Evolutionary conservation across 2,888 invertebrate genomes (phyloP).

Genomic region (Cryptophagus acutangulus): DNA sequence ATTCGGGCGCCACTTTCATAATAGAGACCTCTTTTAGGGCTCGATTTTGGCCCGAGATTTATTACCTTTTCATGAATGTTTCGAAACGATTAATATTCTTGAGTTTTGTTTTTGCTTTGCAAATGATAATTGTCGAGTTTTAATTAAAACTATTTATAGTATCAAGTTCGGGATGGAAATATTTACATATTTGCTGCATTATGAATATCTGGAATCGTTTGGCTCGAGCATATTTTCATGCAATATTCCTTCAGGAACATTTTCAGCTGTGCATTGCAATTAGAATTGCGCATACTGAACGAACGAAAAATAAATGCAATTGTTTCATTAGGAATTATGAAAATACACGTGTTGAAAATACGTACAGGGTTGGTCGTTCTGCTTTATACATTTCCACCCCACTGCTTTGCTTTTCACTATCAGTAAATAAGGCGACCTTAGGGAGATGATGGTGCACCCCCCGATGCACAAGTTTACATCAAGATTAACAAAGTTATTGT

Average conservation of each 20-base stretch:
- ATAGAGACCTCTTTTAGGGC: no score
- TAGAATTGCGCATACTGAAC: no score
- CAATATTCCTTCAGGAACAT: not conserved
- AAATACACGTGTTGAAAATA: constrained; percentile 22
- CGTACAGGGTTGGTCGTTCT: constrained; percentile 15
- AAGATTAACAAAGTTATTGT: constrained; percentile 34
- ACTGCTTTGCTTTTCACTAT: constrained; percentile 1
- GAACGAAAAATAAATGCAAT: no score
- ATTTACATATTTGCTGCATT: not conserved
- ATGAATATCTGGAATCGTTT: not conserved
- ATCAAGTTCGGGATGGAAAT: not conserved
- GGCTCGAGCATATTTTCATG: constrained; percentile 1
- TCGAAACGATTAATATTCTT: not conserved
- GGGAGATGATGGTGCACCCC: constrained; percentile 25
- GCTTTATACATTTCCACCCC: no score
- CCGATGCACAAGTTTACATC: constrained; percentile 26
- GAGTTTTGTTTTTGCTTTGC: no score
- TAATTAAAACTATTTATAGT: constrained; percentile 1
- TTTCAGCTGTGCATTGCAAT: no score
- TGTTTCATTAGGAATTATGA: no score
- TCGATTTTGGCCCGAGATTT: no score
- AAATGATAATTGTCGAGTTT: no score
- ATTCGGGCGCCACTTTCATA: no score
- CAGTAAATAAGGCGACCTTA: constrained; percentile 19
- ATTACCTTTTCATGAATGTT: no score